Conservation (phyloP, 2,113 vertebrate genomes). For the Willisornis vidua region DNA sequence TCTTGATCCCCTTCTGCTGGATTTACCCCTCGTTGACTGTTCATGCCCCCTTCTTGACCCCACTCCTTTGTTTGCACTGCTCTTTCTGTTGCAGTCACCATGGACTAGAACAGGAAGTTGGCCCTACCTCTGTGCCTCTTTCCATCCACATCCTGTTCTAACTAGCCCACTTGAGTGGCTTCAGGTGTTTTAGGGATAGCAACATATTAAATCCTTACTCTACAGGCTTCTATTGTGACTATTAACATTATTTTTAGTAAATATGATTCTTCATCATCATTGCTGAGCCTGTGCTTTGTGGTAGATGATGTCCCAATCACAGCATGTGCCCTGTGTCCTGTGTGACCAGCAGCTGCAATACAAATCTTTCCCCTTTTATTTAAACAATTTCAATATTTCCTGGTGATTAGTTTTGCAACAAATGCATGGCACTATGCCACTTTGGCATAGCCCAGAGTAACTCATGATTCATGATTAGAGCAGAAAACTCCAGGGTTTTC, state of each 20-base stretch:
- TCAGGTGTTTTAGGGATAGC: neutral
- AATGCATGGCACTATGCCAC: neutral
- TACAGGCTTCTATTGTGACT: neutral
- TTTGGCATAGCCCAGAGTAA: neutral
- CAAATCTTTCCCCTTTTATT: neutral
- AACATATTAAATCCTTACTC: neutral
- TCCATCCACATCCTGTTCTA: neutral
- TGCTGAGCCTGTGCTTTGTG: neutral
- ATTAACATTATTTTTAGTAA: neutral
- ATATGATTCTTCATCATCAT: neutral
- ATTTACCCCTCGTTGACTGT: neutral
- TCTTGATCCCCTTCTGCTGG: neutral
- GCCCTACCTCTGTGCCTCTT: neutral
- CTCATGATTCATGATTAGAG: neutral
- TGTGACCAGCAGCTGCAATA: neutral
- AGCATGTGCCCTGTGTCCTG: neutral
- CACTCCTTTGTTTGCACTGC: neutral
- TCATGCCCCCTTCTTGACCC: neutral
- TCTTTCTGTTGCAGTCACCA: neutral
- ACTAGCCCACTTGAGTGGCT: neutral
- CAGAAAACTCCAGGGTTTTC: neutral
- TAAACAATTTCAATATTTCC: neutral
- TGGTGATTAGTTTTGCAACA: conserved; percentile 5
- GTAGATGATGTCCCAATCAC: neutral
- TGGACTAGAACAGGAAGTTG: neutral